Percentiles rank a stretch among this genome's conserved stretches.
phyloP scores from a whole-genome alignment of 2,113 vertebrate species.

The Hemichromis elongatus region DNA sequence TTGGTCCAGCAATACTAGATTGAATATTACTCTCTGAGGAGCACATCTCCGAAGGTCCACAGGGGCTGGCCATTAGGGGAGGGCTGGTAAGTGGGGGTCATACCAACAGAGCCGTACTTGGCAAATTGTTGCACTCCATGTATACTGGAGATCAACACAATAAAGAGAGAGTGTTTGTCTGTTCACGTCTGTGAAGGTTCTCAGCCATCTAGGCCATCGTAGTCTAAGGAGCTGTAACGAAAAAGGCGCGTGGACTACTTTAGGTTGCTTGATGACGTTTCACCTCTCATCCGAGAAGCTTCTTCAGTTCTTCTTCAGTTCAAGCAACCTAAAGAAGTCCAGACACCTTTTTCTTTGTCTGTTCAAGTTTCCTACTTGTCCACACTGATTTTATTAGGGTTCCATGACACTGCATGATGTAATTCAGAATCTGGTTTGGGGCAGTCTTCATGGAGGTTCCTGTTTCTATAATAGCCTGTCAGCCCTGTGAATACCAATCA shows the following conservation, averaged over 20 bases:
- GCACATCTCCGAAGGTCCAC: slow-evolving; percentile 71
- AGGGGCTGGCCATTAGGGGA: slow-evolving; percentile 59
- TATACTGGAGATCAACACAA: slow-evolving; percentile 39
- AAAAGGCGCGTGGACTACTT: too few relatives aligned
- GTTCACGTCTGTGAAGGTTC: too few relatives aligned
- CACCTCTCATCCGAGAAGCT: too few relatives aligned
- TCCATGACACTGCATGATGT: slow-evolving; percentile 61
- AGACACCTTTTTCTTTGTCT: too few relatives aligned
- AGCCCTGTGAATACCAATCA: slow-evolving; percentile 63
- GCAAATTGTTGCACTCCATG: slow-evolving; percentile 60
- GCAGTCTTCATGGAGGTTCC: slow-evolving; percentile 66
- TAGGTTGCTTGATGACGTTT: too few relatives aligned
- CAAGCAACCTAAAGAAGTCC: too few relatives aligned
- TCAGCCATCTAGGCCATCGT: too few relatives aligned
- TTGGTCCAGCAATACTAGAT: slow-evolving; percentile 55
- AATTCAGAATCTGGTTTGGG: slow-evolving; percentile 25
- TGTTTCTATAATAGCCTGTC: slow-evolving; percentile 69
- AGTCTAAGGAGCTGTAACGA: too few relatives aligned
- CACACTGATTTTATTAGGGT: slow-evolving; percentile 54
- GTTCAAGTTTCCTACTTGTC: slow-evolving; percentile 35
- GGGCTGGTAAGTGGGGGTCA: slow-evolving; percentile 63
- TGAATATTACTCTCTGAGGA: slow-evolving; percentile 70
- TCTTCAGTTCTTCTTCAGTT: too few relatives aligned
- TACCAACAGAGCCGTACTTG: slow-evolving; percentile 49
- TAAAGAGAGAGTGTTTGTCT: not conserved